Evolutionary conservation across 2,113 vertebrate species (phyloP), one percentile per base, ranked within the genome.

Genomic region (Phyllopteryx taeniolatus): DNA sequence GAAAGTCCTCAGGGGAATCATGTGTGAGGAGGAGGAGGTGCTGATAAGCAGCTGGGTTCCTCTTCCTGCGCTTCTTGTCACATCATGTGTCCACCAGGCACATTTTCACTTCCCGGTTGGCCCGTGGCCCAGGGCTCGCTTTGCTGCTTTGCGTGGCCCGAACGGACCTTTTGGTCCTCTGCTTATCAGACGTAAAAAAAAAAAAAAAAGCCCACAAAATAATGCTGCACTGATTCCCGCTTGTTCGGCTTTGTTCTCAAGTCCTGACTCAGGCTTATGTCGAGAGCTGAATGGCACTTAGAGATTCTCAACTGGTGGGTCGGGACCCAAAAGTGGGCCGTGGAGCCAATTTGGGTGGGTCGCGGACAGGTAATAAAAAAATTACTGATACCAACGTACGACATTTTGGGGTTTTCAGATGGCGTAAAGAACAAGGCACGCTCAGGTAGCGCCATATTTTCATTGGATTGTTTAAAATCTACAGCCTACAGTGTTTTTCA

Each of bases 11-110:
- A 0, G n/a, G 14, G 59, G 59, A 33, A 7, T 61, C 59, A 33
- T 8, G 15, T 61, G 59, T 35, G 31, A 35, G 31, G 31, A 61
- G 17, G 87, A 88, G 83, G 66, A 85, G 80, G 80, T 67, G 71
- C 87, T 86, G 90, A 92, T 92, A 91, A 92, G 87, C 91, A 92
- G 89, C 86, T 90, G 79, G 79, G 78, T 80, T 84, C 76, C 86
- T 84, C 81, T 90, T 92, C 91, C 90, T 91, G 88, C 86, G 70
- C 53, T 51, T 68, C 81, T 63, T 78, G 85, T 87, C 86, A 83
- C 84, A 79, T 85, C 77, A 85, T 83, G 76, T 81, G 80, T 90
- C 80, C 66, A 83, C 82, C 74, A 89, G 83, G 90, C 87, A 82
- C 81, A 83, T 87, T 88, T 80, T 73, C 72, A 84, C 83, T 88